Base-by-base conservation (phyloP, 2,113 vertebrate species). In the Crotophaga sulcirostris region DNA sequence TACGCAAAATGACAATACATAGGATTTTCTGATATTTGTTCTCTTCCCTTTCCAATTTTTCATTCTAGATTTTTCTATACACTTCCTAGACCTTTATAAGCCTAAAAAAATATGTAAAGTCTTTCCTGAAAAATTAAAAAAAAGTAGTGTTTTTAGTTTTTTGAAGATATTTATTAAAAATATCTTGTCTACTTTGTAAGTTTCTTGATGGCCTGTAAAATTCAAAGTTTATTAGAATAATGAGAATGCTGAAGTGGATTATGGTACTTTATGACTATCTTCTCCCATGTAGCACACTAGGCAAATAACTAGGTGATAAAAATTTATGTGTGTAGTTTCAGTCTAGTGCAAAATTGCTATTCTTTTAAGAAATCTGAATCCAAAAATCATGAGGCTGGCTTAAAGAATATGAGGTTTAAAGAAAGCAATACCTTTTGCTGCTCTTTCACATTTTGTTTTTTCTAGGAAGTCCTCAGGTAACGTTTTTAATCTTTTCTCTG, bases 401-500 rank as follows among this genome's bases (percentile, higher is more conserved):
- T 86, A 64, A 85, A 77, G 52, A 92, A 49, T 28, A 68, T 18
- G 24, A 86, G 4, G 9, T 44, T 96, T 90, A 77, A 90, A 74
- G 28, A 95, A 88, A 69, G 40, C 15, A 73, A 52, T 81, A 74
- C 4, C 3, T 86, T 84, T 59, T 40, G 23, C 20, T 58, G 20
- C 14, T 74, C 23, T 83, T 93, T 80, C 63, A 67, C 25, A 17
- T 89, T 84, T 70, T 87, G 23, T 69, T 93, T 85, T 86, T 83
- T 72, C 38, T 72, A 80, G 59, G 51, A 93, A 86, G 55, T 67
- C 52, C 47, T 96, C 85, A 93, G 67, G 55, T 84, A 87, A 80
- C 14, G 9, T 70, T 84, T 95, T 86, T 63, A 83, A 74, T 90
- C 75, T 94, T 90, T 72, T 86, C 64, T 78, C 93, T 93, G 72